phyloP scores from a whole-genome alignment of 2,888 invertebrate species.

The Drosophila greeni region DNA sequence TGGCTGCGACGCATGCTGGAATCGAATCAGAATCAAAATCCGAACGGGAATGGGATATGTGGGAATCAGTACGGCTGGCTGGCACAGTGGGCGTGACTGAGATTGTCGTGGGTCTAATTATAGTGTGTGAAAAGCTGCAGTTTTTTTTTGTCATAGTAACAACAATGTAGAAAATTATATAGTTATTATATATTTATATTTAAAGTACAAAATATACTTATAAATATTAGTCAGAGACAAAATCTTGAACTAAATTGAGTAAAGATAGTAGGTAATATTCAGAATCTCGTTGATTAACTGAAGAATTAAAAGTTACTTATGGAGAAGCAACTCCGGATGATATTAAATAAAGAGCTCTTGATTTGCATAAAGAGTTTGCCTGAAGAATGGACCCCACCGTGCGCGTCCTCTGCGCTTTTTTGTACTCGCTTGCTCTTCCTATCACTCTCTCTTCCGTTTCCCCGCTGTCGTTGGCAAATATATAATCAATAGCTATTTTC shows the following conservation, averaged over 20 bases:
- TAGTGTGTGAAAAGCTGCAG: not conserved
- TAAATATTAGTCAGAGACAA: not conserved
- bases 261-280: not conserved
- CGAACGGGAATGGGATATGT: constrained; percentile 2
- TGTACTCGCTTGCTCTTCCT: not conserved
- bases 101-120: not conserved
- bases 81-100: constrained; percentile 16
- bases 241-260: not conserved
- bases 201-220: not conserved
- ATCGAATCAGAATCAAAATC: constrained; percentile 14
- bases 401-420: constrained; percentile 13
- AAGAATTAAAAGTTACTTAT: not conserved
- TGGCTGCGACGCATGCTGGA: constrained; percentile 20
- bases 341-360: constrained; percentile 1
- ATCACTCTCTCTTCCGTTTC: not conserved
- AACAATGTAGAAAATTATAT: no score
- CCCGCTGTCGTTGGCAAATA: constrained; percentile 10
- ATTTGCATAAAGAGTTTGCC: not conserved
- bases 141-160: no score
- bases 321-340: not conserved
- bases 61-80: constrained; percentile 7
- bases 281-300: not conserved
- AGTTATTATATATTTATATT: no score
- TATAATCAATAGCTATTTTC: constrained; percentile 60
- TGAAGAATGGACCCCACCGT: constrained; percentile 20